Evolutionary conservation across 2,888 invertebrate genomes (phyloP), one percentile per base, ranked within the genome.

Genomic region (Hemithea aestivaria): DNA sequence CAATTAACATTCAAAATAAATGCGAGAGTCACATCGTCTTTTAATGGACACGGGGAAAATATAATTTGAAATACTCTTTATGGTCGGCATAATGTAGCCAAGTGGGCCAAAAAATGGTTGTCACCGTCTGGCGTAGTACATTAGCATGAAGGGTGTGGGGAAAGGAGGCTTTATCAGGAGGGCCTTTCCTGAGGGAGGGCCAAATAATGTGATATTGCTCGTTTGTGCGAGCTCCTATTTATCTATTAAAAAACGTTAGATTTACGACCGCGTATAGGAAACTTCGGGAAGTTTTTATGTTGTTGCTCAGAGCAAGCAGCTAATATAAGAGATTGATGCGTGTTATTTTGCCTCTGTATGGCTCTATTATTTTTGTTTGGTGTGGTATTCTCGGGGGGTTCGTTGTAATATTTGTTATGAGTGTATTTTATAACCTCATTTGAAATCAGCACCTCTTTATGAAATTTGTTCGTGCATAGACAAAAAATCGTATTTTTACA

Each of bases 171-270:
- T 84, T 85, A 85, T 85, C 87, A 83, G 76, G 72, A 83, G 83
- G 82, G 82, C 84, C 85, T 81, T 87, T 85, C 84, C 84, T 82
- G 80, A 79, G 84, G 83, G 87, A 80, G 85, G 78, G 68, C 82
- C 84, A 81, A 84, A 87, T 85, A 85, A 87, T 85, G 84, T 72
- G 83, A 87, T 87, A 87, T 85, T 85, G 84, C 87, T 85, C 85
- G 87, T 87, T 87, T 85, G 82, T 78, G 84, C 80, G 77, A 80
- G 80, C 80, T 73, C 81, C 87, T 87, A 87, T 87, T 87, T 87
- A 87, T 87, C 87, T 87, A 87, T 87, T 87, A 85, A 87, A 84
- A 87, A 87, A 83, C 80, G 79, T 54, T 62, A 80, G 81, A 85
- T 87, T 83, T 87, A 87, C 65, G 71, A 54, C 46, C 66, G 59